Evolutionary conservation across 2,797 vertebrate genomes (phyloP), one percentile per base, ranked within the genome.

Genomic region (Trachops cirrhosus): DNA sequence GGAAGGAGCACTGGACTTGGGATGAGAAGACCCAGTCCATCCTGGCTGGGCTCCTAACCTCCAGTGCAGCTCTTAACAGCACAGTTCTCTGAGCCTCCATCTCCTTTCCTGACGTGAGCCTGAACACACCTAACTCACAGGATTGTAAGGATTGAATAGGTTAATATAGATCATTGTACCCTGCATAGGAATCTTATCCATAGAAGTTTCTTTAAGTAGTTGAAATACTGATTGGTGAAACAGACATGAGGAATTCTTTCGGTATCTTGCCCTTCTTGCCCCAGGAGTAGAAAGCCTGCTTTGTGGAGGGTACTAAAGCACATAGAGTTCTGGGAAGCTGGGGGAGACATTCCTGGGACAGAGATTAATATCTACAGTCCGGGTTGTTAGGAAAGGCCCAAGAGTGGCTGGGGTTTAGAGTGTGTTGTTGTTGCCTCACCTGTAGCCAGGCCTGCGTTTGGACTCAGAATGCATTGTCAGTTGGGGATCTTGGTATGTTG

Each of bases 401-500:
- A 46, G 71, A 80, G 26, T 85, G 21, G 21, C 22, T 41, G n/a
- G 52, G 7, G 4, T 54, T 59, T n/a, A 68, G 67, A 46, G 21
- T 12, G 41, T 7, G 57, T 10, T 59, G 44, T 21, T 86, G 57
- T 11, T 89, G 48, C 59, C 54, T 71, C 70, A 41, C 68, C 74
- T 93, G 67, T 37, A 89, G 89, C 54, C 39, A 64, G 11, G 11
- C 62, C 19, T 93, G 37, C 32, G 3, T 64, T 89, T 91, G 73
- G 86, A 84, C n/a, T 44, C 57, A 68, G 78, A 89, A 41, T 48
- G 39, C 48, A 46, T 62, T 68, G 83, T 84, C 77, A 87, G 22
- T 93, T 70, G 70, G 48, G 73, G 67, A 52, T 89, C 80, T 54
- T 64, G 79, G 93, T 70, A 10, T 85, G 73, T 88, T 89, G 75